Evolutionary conservation across 2,797 vertebrate species (phyloP), one percentile per base, ranked within the genome.

Genomic region (Loris lydekkerianus): DNA sequence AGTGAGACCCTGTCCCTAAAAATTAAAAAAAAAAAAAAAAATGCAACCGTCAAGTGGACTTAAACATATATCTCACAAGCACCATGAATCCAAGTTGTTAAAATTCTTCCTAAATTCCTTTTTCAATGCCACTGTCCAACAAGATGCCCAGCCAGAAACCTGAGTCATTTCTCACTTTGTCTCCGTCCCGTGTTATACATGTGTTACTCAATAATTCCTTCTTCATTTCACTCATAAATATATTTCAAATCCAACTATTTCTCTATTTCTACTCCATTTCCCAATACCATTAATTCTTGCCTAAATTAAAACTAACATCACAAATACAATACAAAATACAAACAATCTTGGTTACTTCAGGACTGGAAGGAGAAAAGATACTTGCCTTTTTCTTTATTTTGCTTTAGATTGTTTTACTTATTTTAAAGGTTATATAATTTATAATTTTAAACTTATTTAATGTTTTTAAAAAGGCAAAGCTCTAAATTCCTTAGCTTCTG

Each of bases 391-490:
- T 58, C 43, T 94, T 84, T 83, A 70, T 56, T 14, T 17, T 72
- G 29, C 63, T 95, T 27, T 84, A 46, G 27, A 89, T 56, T 63
- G 31, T 69, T 75, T 86, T 21, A 31, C 10, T 78, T 89, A 43
- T 76, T 76, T 84, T 88, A 84, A 49, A 40, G n/a, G 69, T 88
- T 20, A 77, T 83, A 27, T 89, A 31, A 10, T 88, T 88, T 77
- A 18, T 77, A 69, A 88, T 61, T 92, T 83, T 82, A 43, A 80
- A 87, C 21, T 91, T 75, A 56, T 49, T 90, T 85, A 72, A 78
- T 61, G 67, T 88, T 77, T 63, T 3, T 78, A 37, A 69, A 77
- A 25, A 7, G 5, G 15, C 23, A 31, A 73, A 73, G 27, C 29
- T 72, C 21, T 94, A 46, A 63, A 86, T 3, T 76, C 37, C 14